Percentiles rank a stretch among this genome's conserved stretches.
Evolutionary conservation across 2,113 vertebrate genomes (phyloP).

Genomic region (Scalopus aquaticus): DNA sequence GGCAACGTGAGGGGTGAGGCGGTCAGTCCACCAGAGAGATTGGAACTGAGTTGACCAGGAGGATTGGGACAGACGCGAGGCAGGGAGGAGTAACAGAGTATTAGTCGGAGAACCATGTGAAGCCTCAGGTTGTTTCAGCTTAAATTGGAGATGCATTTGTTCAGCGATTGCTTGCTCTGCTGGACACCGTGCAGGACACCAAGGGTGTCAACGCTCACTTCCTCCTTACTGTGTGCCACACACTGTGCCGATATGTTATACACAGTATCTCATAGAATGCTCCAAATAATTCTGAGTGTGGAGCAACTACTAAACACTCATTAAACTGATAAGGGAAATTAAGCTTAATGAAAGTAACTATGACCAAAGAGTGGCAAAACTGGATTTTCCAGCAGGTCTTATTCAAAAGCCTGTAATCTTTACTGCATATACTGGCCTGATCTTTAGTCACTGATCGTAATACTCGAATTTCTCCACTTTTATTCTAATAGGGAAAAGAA

Average conservation of each 20-base stretch:
- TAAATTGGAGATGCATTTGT: not conserved
- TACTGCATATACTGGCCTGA: not conserved
- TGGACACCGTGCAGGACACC: not conserved
- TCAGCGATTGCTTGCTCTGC: not conserved
- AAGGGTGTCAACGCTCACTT: not conserved
- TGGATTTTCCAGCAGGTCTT: not conserved
- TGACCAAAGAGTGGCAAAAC: not conserved
- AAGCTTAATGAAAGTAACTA: conserved; percentile 34
- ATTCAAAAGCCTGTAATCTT: conserved; percentile 45
- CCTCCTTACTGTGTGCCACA: not conserved
- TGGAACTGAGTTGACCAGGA: not conserved
- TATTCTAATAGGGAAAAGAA: conserved; percentile 24
- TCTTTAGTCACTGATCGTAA: conserved; percentile 26
- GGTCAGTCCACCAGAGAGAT: not conserved
- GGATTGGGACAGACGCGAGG: not conserved
- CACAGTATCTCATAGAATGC: conserved; percentile 62
- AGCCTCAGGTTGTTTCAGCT: not conserved
- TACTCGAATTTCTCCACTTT: conserved; percentile 20
- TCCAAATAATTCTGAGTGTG: not conserved
- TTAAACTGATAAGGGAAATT: conserved; percentile 20
- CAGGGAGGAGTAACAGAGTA: not conserved
- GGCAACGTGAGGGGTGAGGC: not conserved
- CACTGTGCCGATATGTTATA: not conserved
- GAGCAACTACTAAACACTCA: not conserved
- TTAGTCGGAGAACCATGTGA: not conserved